phyloP scores from a whole-genome alignment of 2,888 invertebrate genomes.

The Kryphioiulus occultus region DNA sequence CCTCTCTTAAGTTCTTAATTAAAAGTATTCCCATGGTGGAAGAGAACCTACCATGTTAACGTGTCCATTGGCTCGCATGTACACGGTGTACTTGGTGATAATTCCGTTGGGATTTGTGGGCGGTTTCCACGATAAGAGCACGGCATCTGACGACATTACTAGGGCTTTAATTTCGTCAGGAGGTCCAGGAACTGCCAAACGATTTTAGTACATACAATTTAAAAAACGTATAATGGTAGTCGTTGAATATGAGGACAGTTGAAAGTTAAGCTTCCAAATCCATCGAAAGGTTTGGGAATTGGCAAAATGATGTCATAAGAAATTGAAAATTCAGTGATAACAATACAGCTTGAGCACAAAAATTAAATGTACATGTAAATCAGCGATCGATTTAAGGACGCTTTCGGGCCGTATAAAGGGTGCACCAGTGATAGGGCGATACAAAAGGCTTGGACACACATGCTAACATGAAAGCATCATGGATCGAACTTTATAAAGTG shows the following conservation, averaged over 20 bases:
- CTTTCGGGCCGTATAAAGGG: too few species aligned
- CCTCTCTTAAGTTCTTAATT: conserved; percentile 33
- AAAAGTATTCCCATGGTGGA: conserved; percentile 17
- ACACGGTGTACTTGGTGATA: conserved; percentile 82
- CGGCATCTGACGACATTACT: conserved; percentile 80
- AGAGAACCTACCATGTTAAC: conserved; percentile 45
- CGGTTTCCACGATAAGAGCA: conserved; percentile 84
- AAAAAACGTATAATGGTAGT: neutral
- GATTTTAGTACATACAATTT: neutral
- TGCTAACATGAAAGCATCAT: too few species aligned
- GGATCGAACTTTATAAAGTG: too few species aligned
- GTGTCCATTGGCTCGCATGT: conserved; percentile 63
- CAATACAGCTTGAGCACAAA: neutral
- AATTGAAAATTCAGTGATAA: too few species aligned
- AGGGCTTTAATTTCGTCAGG: conserved; percentile 85
- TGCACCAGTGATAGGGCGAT: too few species aligned
- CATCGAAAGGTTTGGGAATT: neutral
- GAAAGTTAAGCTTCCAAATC: neutral
- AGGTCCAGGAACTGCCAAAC: conserved; percentile 77
- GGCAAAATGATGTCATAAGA: too few species aligned
- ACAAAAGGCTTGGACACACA: too few species aligned
- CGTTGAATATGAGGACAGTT: neutral
- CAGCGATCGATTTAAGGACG: too few species aligned
- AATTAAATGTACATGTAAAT: too few species aligned
- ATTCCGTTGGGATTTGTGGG: conserved; percentile 82